Percentiles rank a stretch among this genome's conserved stretches.
These are phyloP conservation scores for Limnephilus marmoratus DNA, from an alignment of 2,888 invertebrate species.

Conservation along the genomic window DNA sequence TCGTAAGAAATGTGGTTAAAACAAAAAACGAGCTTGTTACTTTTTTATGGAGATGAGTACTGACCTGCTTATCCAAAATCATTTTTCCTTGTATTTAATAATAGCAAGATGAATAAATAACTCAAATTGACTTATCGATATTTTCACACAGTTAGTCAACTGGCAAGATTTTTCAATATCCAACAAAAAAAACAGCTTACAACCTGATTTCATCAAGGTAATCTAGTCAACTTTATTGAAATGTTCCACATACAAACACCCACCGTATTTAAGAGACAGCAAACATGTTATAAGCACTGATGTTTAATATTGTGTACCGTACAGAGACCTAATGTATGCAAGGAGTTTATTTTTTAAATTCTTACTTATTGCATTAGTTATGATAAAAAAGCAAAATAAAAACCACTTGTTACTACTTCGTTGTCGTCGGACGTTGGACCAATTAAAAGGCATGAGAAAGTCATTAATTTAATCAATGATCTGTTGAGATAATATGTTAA, in stretches of 20 bases:
- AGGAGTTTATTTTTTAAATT: background rate
- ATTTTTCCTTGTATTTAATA: background rate
- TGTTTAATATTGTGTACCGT: background rate
- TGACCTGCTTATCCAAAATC: background rate
- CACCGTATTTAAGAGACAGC: background rate
- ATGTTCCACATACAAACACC: background rate
- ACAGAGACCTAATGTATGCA: background rate
- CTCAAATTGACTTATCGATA: background rate
- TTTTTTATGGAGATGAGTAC: background rate
- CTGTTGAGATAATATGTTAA: slow-evolving; percentile 22
- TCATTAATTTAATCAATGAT: slow-evolving; percentile 46
- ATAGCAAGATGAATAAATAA: background rate
- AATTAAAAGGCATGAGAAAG: slow-evolving; percentile 43
- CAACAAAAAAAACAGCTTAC: background rate
- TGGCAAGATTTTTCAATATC: background rate
- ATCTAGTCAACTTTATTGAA: background rate
- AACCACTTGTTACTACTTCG: background rate
- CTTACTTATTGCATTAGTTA: background rate
- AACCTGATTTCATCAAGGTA: background rate
- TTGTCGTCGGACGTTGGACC: slow-evolving; percentile 2
- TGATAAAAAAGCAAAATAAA: background rate
- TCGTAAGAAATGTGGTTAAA: background rate
- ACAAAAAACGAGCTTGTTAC: background rate
- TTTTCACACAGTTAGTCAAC: background rate
- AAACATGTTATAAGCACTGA: background rate